Percentiles rank a stretch among this genome's conserved stretches.
Conservation (phyloP, 2,888 invertebrate genomes). For the Xylota sylvarum region DNA sequence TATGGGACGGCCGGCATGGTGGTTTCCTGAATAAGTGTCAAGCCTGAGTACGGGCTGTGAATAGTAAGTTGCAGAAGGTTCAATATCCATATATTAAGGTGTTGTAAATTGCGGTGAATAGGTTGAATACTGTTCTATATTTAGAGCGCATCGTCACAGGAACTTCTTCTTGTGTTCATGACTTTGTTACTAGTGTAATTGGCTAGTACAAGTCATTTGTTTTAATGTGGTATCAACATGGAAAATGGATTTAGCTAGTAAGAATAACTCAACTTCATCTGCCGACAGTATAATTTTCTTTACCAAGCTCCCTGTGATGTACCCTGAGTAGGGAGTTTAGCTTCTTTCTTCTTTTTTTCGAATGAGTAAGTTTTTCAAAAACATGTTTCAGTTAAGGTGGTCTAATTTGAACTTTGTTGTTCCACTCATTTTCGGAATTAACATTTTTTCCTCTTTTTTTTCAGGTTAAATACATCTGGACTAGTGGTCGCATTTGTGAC, state of each 20-base stretch:
- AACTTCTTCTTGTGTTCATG: constrained; percentile 1
- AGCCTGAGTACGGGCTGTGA: constrained; percentile 1
- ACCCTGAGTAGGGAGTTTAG: too few species aligned
- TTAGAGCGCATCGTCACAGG: constrained; percentile 1
- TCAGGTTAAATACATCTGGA: constrained; percentile 95
- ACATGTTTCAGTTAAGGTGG: too few species aligned
- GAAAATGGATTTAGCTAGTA: not conserved
- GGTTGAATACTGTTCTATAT: not conserved
- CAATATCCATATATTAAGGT: not conserved
- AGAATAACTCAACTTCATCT: not conserved
- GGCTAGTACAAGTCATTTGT: not conserved
- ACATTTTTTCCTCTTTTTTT: constrained; percentile 54
- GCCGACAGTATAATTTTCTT: too few species aligned
- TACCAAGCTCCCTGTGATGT: too few species aligned
- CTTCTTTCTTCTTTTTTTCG: too few species aligned
- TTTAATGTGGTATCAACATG: not conserved
- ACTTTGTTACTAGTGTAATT: not conserved
- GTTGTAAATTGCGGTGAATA: not conserved
- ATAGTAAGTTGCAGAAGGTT: constrained; percentile 10
- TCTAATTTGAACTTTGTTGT: too few species aligned
- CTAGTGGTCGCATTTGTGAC: constrained; percentile 94
- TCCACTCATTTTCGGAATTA: not conserved
- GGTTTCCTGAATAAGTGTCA: constrained; percentile 18
- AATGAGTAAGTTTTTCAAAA: too few species aligned
- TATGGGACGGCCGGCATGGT: not conserved